Conservation (phyloP, 2,888 invertebrate species). For the Thymelicus acteon region DNA sequence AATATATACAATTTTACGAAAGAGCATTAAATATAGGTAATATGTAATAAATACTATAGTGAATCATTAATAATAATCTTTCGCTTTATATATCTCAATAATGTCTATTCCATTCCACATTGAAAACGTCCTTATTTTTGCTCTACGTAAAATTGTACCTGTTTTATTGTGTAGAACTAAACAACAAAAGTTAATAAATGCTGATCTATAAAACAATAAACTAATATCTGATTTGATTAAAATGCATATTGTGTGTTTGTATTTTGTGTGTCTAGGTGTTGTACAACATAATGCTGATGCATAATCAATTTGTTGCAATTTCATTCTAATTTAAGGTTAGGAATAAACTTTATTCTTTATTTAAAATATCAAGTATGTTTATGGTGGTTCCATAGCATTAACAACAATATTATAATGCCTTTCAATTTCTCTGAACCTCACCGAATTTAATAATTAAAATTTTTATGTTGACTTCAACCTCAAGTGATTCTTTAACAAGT, state of each 20-base stretch:
- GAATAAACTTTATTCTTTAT: not conserved
- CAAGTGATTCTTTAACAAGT: not conserved
- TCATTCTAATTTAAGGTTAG: slow-evolving; percentile 17
- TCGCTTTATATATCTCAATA: too few species aligned
- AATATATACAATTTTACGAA: slow-evolving; percentile 41
- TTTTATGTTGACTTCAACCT: not conserved
- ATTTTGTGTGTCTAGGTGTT: slow-evolving; percentile 42
- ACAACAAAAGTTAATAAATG: slow-evolving; percentile 27
- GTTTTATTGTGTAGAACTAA: slow-evolving; percentile 37
- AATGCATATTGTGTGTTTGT: slow-evolving; percentile 38
- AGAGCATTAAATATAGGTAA: slow-evolving; percentile 12
- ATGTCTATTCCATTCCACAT: not conserved
- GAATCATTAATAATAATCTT: not conserved
- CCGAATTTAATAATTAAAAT: not conserved
- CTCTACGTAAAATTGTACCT: slow-evolving; percentile 48
- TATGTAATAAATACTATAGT: not conserved
- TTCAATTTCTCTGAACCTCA: not conserved
- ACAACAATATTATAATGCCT: not conserved
- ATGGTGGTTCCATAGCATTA: not conserved
- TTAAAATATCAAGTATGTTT: not conserved
- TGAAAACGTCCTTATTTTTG: slow-evolving; percentile 42
- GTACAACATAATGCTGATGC: slow-evolving; percentile 33
- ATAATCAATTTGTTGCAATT: slow-evolving; percentile 25
- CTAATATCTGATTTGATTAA: slow-evolving; percentile 22
- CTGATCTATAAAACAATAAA: slow-evolving; percentile 23